These are phyloP conservation scores for Sinocyclocheilus maitianheensis DNA, from an alignment of 2,113 vertebrate genomes.

Conservation along the genomic window DNA sequence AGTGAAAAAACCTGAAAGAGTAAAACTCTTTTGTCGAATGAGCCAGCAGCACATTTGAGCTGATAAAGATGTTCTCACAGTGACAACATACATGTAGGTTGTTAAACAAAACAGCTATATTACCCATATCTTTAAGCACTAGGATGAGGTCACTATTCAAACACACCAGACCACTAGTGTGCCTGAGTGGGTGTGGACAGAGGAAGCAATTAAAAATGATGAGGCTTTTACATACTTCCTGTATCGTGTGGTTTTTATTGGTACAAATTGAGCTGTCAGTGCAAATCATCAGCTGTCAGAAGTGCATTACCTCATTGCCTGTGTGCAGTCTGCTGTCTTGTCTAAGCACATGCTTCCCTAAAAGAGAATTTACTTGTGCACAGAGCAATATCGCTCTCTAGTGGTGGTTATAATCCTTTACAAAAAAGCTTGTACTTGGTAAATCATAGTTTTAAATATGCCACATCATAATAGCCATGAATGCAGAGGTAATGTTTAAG, in stretches of 20 bases:
- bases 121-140: neutral
- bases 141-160: neutral
- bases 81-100: neutral
- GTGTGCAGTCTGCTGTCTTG: neutral
- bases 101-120: conserved; percentile 10
- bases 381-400: conserved; percentile 32
- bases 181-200: neutral
- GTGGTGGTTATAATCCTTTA: neutral
- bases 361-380: neutral
- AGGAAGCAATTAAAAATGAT: neutral
- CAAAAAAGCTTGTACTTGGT: neutral
- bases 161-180: neutral
- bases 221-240: conserved; percentile 5
- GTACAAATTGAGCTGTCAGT: neutral
- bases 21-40: neutral
- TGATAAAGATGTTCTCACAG: neutral
- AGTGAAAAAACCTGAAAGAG: neutral
- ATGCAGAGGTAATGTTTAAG: neutral
- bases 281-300: neutral
- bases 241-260: neutral
- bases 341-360: neutral
- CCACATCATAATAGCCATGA: neutral
- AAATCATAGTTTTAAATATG: neutral
- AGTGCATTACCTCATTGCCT: neutral
- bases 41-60: neutral